A percentile compares a stretch with the other conserved stretches of the same genome.
phyloP scores from a whole-genome alignment of 2,888 invertebrate species.

The Portevinia maculata region DNA sequence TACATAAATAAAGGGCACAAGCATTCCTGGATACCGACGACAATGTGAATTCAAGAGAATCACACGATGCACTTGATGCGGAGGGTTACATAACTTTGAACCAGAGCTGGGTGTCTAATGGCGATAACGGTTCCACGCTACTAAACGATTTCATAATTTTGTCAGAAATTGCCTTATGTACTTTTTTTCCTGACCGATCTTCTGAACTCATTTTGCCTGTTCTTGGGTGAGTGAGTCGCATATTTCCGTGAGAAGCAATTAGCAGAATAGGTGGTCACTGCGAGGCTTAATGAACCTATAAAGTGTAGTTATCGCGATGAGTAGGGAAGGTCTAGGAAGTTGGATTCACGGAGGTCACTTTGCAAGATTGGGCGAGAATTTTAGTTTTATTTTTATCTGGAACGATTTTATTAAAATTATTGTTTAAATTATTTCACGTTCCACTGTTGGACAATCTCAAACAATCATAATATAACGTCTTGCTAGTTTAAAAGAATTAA shows the following conservation, averaged over 20 bases:
- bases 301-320: slow-evolving; percentile 19
- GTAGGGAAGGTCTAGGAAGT: background rate
- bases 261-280: slow-evolving; percentile 3
- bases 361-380: too few species aligned
- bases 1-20: slow-evolving; percentile 42
- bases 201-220: slow-evolving; percentile 24
- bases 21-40: background rate
- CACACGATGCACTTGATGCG: slow-evolving; percentile 6
- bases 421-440: too few species aligned
- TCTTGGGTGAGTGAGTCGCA: slow-evolving; percentile 8
- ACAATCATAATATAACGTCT: too few species aligned
- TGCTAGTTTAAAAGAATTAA: too few species aligned
- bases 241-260: slow-evolving; percentile 46
- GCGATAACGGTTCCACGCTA: slow-evolving; percentile 39
- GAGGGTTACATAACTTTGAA: slow-evolving; percentile 25
- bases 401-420: too few species aligned
- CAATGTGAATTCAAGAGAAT: slow-evolving; percentile 25
- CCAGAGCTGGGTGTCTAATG: slow-evolving; percentile 29
- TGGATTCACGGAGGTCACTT: too few species aligned
- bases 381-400: too few species aligned
- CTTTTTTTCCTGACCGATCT: slow-evolving; percentile 11
- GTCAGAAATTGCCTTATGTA: slow-evolving; percentile 23
- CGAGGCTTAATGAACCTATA: slow-evolving; percentile 52
- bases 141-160: slow-evolving; percentile 52
- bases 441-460: too few species aligned